Conservation (phyloP, 2,113 vertebrate species). For the Podarcis cretensis region DNA sequence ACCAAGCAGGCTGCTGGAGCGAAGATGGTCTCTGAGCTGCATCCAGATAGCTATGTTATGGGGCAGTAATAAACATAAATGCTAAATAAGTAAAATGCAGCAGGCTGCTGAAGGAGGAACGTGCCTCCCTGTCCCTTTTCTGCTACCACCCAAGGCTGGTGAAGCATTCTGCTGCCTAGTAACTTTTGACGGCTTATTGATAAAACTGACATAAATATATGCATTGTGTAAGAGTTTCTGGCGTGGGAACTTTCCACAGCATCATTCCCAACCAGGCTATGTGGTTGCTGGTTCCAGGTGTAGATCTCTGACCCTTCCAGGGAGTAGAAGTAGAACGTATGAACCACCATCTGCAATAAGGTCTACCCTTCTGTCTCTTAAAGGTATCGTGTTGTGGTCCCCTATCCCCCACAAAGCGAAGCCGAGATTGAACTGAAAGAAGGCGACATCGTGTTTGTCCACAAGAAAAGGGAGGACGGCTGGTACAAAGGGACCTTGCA, state of each 20-base stretch:
- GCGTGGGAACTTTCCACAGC: not conserved
- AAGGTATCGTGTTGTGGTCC: conserved; percentile 96
- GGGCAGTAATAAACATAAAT: not conserved
- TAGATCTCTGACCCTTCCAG: not conserved
- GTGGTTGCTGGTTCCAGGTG: not conserved
- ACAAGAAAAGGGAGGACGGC: conserved; percentile 96
- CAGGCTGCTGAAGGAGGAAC: not conserved
- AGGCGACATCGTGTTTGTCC: conserved; percentile 97
- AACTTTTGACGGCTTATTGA: too few species aligned
- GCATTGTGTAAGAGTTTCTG: not conserved
- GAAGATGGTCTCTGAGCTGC: not conserved
- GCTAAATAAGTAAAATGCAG: not conserved
- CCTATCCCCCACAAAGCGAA: conserved; percentile 96
- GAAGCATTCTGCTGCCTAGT: too few species aligned
- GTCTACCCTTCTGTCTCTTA: conserved; percentile 23
- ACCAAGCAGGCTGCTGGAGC: too few species aligned
- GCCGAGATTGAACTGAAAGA: conserved; percentile 97
- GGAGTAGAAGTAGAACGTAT: not conserved
- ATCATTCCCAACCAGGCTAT: not conserved
- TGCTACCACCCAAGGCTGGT: too few species aligned
- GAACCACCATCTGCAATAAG: not conserved
- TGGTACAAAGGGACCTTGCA: conserved; percentile 99
- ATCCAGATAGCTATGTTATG: not conserved
- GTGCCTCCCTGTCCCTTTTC: too few species aligned
- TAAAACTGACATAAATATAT: not conserved